Base-by-base conservation (phyloP, 2,888 invertebrate species). In the Carcina quercana region DNA sequence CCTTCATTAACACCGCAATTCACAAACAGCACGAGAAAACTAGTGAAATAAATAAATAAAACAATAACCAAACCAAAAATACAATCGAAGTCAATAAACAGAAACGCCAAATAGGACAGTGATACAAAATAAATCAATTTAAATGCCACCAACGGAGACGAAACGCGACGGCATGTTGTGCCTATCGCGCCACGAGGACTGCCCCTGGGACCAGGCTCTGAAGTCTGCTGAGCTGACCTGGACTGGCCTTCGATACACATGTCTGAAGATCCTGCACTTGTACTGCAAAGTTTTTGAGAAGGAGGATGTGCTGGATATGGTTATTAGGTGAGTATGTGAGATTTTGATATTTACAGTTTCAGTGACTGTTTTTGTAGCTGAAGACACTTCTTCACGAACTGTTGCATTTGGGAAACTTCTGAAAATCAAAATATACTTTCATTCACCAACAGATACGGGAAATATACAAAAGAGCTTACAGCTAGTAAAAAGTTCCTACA, bases 271-370 rank as follows among this genome's bases (percentile, higher is more conserved):
- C 34, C 85, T 95, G 38, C 92, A 92, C 59, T 86, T 94, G 34
- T 95, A 95, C 80, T 94, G 93, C 82, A 94, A 93, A 72, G 93
- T 94, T 53, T 95, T 95, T 75, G 92, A 92, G 62, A 89, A 91
- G 62, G 89, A 89, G 70, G 92, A 92, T 80, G 86, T 93, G 25
- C 86, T 91, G 76, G 91, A 92, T 69, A 87, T 92, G 75, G 89
- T 92, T 54, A 89, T 92, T 78, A 89, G 92, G 93, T 93, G 86
- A 86, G 38, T 34, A 20, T n/a, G n/a, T n/a, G n/a, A n/a, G n/a
- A n/a, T n/a, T n/a, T n/a, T n/a, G n/a, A n/a, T n/a, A n/a, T n/a
- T n/a, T n/a, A n/a, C n/a, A n/a, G n/a, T n/a, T n/a, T n/a, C n/a
- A n/a, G n/a, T n/a, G n/a, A n/a, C n/a, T n/a, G n/a, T n/a, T n/a